Base-by-base conservation (phyloP, 2,888 invertebrate genomes). In the Drosophila maculinotata region DNA sequence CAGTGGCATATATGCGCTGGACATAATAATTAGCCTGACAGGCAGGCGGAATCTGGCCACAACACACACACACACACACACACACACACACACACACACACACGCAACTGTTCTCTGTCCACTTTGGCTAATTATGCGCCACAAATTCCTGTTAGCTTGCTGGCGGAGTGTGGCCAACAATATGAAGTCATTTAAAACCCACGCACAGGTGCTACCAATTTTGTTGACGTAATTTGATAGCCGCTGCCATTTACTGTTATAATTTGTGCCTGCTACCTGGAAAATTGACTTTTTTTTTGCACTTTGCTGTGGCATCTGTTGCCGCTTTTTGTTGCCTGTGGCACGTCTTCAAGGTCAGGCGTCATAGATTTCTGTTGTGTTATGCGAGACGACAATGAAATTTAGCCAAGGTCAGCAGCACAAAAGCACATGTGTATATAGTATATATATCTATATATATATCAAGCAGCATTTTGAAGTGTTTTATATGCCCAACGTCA, bases 211-310 rank as follows among this genome's bases (percentile, higher is more conserved):
- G 76, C 56, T 57, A 47, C 42, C 58, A 57, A 52, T 58, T 62
- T 41, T 79, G 80, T 84, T 80, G 82, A 80, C 79, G 80, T 80
- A 80, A 80, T 62, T 81, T 66, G 70, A 80, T 72, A 64, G 60
- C 65, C 38, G 35, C 53, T 52, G 44, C 26, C 54, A 56, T 73
- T 68, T 73, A 73, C 73, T 58, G 71, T 72, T 72, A 44, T 44
- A 17, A 10, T n/a, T 44, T 30, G 14, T 4, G 63, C 25, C 14
- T 12, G 7, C 15, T 38, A 2, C 5, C 30, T 38, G 30, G 30
- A 45, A 49, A 20, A 15, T 28, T 28, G 17, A 4, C n/a, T 15
- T 52, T 10, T 31, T 20, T 28, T 15, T 10, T 4, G 1, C 4
- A 10, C n/a, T 28, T 20, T 28, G 47, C 9, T 17, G 54, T 59